phyloP scores from a whole-genome alignment of 2,113 vertebrate genomes.

The Sapayoa aenigma region DNA sequence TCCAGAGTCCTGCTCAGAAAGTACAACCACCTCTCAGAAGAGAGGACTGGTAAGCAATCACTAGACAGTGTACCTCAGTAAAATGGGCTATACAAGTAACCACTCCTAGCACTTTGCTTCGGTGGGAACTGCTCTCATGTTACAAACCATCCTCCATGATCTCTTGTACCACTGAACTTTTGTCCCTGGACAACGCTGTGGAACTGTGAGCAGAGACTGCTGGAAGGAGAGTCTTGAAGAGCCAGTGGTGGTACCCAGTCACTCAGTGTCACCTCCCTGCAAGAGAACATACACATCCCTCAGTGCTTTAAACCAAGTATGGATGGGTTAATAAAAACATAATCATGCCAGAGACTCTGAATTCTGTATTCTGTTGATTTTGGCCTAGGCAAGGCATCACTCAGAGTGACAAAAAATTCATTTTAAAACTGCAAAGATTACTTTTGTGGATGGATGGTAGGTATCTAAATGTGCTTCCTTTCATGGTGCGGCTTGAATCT shows the following conservation, averaged over 20 bases:
- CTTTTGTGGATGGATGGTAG: neutral
- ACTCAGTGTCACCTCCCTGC: neutral
- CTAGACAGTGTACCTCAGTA: neutral
- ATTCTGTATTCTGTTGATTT: neutral
- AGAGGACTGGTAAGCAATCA: neutral
- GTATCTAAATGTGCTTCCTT: neutral
- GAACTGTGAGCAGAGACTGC: neutral
- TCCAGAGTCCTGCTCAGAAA: neutral
- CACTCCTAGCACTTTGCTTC: neutral
- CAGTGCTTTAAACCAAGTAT: neutral
- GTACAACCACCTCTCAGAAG: neutral
- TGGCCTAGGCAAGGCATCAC: neutral
- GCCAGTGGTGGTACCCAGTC: accelerated
- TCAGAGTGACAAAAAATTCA: neutral
- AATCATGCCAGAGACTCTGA: neutral
- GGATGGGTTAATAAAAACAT: neutral
- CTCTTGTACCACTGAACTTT: neutral
- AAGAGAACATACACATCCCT: neutral
- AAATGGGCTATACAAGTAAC: neutral
- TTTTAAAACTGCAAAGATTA: neutral
- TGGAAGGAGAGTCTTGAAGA: neutral
- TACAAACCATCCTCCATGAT: neutral
- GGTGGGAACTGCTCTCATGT: neutral
- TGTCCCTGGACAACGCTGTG: no score
- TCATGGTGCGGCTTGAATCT: neutral